Evolutionary conservation across 1,140 invertebrate genomes (phyloP).

Genomic region (Epicauta chinensis): DNA sequence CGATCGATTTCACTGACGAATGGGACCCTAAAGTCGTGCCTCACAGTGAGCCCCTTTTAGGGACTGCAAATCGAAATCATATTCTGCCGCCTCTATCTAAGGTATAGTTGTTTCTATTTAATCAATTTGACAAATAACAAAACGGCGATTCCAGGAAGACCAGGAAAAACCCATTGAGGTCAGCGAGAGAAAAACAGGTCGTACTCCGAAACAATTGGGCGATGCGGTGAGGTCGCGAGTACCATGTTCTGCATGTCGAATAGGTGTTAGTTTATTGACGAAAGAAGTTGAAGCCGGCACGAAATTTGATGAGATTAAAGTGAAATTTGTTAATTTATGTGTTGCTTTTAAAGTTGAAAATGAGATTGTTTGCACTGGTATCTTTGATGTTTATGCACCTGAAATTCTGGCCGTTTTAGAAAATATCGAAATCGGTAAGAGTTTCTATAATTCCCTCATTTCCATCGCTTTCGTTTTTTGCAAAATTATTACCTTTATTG

Average conservation of each 20-base stretch:
- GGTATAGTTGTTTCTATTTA: background rate
- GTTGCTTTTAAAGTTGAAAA: slow-evolving; percentile 35
- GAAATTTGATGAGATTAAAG: slow-evolving; percentile 26
- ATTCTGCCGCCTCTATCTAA: slow-evolving; percentile 18
- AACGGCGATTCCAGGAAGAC: slow-evolving; percentile 3
- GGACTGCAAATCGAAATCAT: slow-evolving; percentile 12
- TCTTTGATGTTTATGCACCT: slow-evolving; percentile 36
- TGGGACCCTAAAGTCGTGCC: slow-evolving; percentile 31
- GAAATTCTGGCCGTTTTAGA: slow-evolving; percentile 34
- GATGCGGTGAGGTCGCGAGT: slow-evolving; percentile 29
- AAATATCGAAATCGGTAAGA: slow-evolving; percentile 29
- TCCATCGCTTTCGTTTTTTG: background rate
- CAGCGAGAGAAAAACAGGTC: background rate
- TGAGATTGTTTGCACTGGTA: slow-evolving; percentile 32
- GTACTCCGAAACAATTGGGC: slow-evolving; percentile 22
- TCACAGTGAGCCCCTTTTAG: slow-evolving; percentile 25
- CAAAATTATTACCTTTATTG: background rate
- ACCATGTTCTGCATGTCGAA: slow-evolving; percentile 29
- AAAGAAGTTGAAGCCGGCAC: slow-evolving; percentile 26
- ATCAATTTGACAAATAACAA: background rate
- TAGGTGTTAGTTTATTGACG: slow-evolving; percentile 32
- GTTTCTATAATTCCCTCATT: no score
- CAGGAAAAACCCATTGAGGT: background rate
- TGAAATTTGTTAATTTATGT: slow-evolving; percentile 34
- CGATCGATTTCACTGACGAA: slow-evolving; percentile 27